Base-by-base conservation (phyloP, 2,113 vertebrate species). In the Dasypus novemcinctus region DNA sequence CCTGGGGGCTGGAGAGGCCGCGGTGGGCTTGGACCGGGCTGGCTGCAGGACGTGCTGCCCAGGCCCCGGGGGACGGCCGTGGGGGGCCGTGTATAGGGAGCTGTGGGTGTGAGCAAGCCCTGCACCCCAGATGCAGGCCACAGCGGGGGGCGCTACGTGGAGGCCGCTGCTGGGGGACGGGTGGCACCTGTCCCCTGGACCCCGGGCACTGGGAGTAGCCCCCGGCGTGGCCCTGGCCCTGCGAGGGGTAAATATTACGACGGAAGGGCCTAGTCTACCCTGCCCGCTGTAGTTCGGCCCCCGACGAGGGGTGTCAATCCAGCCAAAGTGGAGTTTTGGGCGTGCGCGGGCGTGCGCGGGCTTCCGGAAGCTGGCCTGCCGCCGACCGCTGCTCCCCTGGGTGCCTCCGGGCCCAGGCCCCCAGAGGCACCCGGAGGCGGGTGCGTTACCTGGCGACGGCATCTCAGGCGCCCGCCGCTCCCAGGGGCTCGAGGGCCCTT, bases 201-300 rank as follows among this genome's bases (percentile, higher is more conserved):
- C 23, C 57, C 57, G 6, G 57, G 57, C 18, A 5, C 57, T 7
- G 20, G 57, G 57, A 18, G 57, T 20, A 21, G 57, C 17, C 17
- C 54, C 54, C 54, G 17, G 17, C 25, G 21, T 20, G 57, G 57
- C 57, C 21, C 5, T 21, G 21, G 92, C 91, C 52, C 52, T 2
- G 25, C 18, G 92, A 91, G 90, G 85, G 95, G 85, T 98, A 98
- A 98, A 98, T 97, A 98, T 98, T 97, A 95, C 63, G 15, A 46
- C 9, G 82, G 75, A 72, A 11, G 1, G 64, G 83, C 96, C 90
- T 89, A 38, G 93, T 38, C 14, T 83, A 81, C 90, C 0, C 43
- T 81, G 97, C 97, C 96, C 95, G 63, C 81, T 69, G 61, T 61
- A 92, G 96, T 91, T 57, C 87, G 76, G 57, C 91, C 95, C 79